These are phyloP conservation scores for Sussaba pulchella DNA, from an alignment of 2,888 invertebrate genomes.

Conservation along the genomic window DNA sequence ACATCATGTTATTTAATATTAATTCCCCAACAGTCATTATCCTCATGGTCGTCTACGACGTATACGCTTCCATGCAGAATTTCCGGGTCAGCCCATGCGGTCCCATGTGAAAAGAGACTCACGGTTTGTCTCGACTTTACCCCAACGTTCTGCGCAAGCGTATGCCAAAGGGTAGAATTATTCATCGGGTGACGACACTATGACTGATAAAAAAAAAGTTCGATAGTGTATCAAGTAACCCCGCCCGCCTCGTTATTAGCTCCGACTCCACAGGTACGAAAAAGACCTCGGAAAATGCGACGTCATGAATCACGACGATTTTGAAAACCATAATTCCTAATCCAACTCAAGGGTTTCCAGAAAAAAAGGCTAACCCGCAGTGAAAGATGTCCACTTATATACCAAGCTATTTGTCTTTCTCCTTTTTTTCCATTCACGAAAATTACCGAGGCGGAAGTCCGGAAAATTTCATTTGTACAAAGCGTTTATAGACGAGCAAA, in stretches of 20 bases:
- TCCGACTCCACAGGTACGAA: too few relatives aligned
- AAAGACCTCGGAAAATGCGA: too few relatives aligned
- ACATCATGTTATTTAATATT: too few relatives aligned
- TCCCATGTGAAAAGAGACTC: too few relatives aligned
- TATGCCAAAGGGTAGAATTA: too few relatives aligned
- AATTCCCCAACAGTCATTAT: too few relatives aligned
- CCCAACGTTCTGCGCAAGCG: too few relatives aligned
- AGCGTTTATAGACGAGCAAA: conserved; percentile 29
- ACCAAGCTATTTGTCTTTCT: conserved; percentile 15
- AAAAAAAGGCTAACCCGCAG: background rate
- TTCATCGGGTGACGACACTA: too few relatives aligned
- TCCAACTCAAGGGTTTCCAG: background rate
- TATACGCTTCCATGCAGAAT: too few relatives aligned
- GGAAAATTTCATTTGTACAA: conserved; percentile 27
- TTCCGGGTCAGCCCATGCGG: too few relatives aligned
- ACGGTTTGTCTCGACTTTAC: too few relatives aligned
- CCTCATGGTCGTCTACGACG: too few relatives aligned
- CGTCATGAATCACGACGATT: background rate
- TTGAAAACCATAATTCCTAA: background rate
- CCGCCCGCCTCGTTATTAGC: background rate
- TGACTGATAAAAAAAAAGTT: background rate
- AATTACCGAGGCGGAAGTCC: conserved; percentile 7
- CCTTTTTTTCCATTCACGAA: background rate
- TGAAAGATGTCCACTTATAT: background rate
- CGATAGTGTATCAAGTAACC: background rate